These are phyloP conservation scores for Spheniscus mendiculus DNA, from an alignment of 2,113 vertebrate species.

Conservation along the genomic window DNA sequence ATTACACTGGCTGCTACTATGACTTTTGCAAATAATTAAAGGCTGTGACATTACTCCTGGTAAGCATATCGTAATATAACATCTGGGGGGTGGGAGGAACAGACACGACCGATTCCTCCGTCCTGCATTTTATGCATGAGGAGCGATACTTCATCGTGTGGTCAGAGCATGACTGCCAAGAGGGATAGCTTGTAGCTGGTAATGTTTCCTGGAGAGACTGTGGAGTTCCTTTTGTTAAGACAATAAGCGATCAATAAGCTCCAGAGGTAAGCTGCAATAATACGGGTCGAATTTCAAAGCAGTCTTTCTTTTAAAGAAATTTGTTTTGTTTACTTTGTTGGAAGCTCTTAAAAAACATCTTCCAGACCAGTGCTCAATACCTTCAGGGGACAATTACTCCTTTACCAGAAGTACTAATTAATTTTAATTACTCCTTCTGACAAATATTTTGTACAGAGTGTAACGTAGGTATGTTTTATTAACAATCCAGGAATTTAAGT, in stretches of 20 bases:
- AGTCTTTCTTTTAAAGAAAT: background rate
- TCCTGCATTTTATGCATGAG: background rate
- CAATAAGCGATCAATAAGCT: background rate
- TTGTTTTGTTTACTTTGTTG: constrained; percentile 21
- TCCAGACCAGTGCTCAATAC: background rate
- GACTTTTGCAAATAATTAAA: constrained; percentile 29
- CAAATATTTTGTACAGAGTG: background rate
- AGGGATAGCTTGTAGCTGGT: background rate
- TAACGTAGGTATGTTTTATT: background rate
- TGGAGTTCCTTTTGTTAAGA: background rate
- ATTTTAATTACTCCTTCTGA: constrained; percentile 33
- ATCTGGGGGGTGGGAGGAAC: background rate
- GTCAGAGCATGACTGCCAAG: background rate
- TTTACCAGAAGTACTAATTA: constrained; percentile 30
- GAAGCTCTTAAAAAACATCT: background rate
- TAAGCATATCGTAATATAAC: background rate
- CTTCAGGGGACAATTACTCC: constrained; percentile 29
- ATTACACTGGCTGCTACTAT: background rate
- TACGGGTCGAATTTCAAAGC: background rate
- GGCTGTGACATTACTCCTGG: background rate
- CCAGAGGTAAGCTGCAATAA: background rate
- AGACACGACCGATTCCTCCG: background rate
- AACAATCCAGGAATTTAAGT: background rate
- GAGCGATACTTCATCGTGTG: background rate
- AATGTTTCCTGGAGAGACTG: background rate